Base-by-base conservation (phyloP, 1,140 invertebrate species). In the Chlorops oryzae region DNA sequence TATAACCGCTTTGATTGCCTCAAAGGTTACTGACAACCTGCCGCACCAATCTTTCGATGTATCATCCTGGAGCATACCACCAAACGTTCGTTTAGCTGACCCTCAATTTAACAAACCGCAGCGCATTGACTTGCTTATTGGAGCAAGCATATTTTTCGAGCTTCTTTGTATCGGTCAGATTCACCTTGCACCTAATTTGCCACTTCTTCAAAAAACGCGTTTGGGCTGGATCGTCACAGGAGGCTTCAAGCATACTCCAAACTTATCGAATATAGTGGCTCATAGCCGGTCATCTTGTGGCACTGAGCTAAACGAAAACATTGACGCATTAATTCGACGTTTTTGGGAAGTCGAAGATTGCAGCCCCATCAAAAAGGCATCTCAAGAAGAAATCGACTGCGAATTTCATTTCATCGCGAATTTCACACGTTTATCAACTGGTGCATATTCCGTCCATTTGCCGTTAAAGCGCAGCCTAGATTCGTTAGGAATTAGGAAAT, bases 151-250 rank as follows among this genome's bases (percentile, higher is more conserved):
- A n/a, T n/a, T n/a, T n/a, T n/a, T n/a, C n/a, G n/a, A n/a, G n/a
- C n/a, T n/a, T n/a, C n/a, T n/a, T n/a, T n/a, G n/a, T n/a, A n/a
- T n/a, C n/a, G n/a, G n/a, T n/a, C n/a, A n/a, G n/a, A n/a, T n/a
- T n/a, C n/a, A n/a, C n/a, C n/a, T n/a, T n/a, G n/a, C n/a, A n/a
- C n/a, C n/a, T n/a, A n/a, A n/a, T n/a, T 23, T 21, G 10, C 37
- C 34, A 21, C 9, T 42, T 6, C 5, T 45, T n/a, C 50, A 51
- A 45, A 51, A 51, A 15, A 51, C 50, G 4, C 23, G 34, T 12
- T 15, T 51, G 15, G 50, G 50, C 5, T 51, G 50, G 50, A 15
- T 51, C 17, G 24, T 50, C 6, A 38, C 41, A 39, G 43, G 35
- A 32, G 42, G 35, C 18, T 23, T 12, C n/a, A n/a, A 21, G 7